These are phyloP conservation scores for Drosophila santomea DNA, from an alignment of 1,140 invertebrate species.

Conservation along the genomic window DNA sequence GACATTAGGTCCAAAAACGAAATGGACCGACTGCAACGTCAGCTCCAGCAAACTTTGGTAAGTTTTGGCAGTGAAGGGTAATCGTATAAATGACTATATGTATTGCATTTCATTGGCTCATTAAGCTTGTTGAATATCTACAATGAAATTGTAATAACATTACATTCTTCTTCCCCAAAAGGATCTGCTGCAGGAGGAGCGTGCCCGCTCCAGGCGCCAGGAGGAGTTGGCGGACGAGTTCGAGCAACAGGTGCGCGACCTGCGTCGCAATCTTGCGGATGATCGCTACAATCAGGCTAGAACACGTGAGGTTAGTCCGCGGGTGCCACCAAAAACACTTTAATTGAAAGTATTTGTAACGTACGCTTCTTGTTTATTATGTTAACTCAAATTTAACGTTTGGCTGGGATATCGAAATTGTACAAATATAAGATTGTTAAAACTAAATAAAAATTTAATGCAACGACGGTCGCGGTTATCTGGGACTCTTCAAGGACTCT, in stretches of 20 bases:
- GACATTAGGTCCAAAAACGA: constrained; percentile 57
- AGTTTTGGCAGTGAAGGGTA: background rate
- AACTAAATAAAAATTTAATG: constrained; percentile 15
- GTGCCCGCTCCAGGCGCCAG: constrained; percentile 52
- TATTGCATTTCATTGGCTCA: no score
- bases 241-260: constrained; percentile 63
- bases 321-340: constrained; percentile 45
- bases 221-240: constrained; percentile 64
- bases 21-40: constrained; percentile 59
- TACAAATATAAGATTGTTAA: constrained; percentile 27
- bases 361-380: constrained; percentile 6
- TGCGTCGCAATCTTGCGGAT: constrained; percentile 69
- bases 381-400: constrained; percentile 42
- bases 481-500: background rate
- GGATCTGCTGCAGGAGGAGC: constrained; percentile 64
- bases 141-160: no score
- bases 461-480: background rate
- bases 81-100: no score
- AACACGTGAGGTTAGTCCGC: constrained; percentile 47
- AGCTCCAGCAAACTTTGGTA: constrained; percentile 63
- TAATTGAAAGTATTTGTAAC: background rate
- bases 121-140: no score
- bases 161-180: constrained; percentile 8
- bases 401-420: constrained; percentile 17
- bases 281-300: constrained; percentile 75